Conservation (phyloP, 2,797 vertebrate genomes). For the Lagorchestes hirsutus region DNA sequence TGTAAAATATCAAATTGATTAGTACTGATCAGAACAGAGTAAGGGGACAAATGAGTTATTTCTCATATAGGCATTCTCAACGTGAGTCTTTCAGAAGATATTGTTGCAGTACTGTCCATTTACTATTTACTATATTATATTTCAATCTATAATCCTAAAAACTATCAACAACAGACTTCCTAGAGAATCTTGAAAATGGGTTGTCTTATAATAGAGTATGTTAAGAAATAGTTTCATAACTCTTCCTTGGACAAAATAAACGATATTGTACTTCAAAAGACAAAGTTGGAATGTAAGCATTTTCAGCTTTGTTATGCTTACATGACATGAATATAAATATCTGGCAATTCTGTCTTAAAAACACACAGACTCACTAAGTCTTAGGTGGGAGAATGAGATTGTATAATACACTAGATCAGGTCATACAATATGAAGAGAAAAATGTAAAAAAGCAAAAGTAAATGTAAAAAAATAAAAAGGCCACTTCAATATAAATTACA, state of each 20-base stretch:
- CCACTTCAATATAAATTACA: slow-evolving; percentile 18
- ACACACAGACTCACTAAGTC: background rate
- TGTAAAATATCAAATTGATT: background rate
- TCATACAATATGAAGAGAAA: slow-evolving; percentile 32
- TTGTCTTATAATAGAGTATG: background rate
- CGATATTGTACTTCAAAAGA: background rate
- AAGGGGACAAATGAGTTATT: background rate
- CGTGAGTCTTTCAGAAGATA: background rate
- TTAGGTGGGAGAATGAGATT: background rate
- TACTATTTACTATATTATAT: slow-evolving; percentile 7
- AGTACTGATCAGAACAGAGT: background rate
- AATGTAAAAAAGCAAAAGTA: slow-evolving; percentile 19
- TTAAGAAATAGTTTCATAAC: background rate
- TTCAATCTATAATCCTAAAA: background rate
- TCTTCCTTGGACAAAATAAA: background rate
- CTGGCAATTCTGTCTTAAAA: background rate
- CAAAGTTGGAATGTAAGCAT: background rate
- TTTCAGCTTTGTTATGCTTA: background rate
- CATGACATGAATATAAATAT: background rate
- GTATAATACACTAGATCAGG: slow-evolving; percentile 16
- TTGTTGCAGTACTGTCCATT: background rate
- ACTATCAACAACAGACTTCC: background rate
- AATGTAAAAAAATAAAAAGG: background rate
- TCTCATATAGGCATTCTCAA: background rate
- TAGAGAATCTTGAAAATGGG: background rate